A percentile compares a stretch with the other conserved stretches of the same genome.
Conservation (phyloP, 1,140 invertebrate genomes). For the Venturia canescens region DNA sequence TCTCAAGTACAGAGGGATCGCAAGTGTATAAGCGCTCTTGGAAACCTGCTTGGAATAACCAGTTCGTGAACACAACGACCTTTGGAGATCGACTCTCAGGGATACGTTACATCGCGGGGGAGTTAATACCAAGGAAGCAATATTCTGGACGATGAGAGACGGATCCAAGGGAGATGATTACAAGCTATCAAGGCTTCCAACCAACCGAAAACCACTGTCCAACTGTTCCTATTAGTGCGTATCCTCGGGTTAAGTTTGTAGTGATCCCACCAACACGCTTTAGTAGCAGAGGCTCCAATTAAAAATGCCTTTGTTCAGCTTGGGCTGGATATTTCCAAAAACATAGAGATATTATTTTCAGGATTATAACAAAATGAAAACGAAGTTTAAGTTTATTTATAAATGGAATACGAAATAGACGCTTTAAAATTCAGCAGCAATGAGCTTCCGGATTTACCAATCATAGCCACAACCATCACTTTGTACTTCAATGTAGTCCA, state of each 20-base stretch:
- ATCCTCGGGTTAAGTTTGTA: neutral
- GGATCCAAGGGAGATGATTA: constrained; percentile 20
- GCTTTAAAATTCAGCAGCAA: too few relatives aligned
- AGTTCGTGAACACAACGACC: constrained; percentile 8
- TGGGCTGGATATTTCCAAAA: neutral
- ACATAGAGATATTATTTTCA: neutral
- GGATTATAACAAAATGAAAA: neutral
- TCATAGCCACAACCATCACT: neutral
- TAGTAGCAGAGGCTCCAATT: constrained; percentile 53
- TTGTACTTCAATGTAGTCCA: neutral
- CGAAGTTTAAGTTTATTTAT: too few relatives aligned
- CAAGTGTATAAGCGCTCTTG: neutral
- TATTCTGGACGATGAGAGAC: neutral
- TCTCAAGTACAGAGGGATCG: constrained; percentile 13
- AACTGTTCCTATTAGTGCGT: constrained; percentile 62
- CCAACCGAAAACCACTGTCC: constrained; percentile 57
- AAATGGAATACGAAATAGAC: too few relatives aligned
- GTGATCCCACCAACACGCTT: neutral
- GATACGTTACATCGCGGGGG: constrained; percentile 25
- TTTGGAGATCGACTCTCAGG: constrained; percentile 17
- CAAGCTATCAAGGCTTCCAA: constrained; percentile 22
- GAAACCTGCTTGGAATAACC: constrained; percentile 28
- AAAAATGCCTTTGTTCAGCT: constrained; percentile 55
- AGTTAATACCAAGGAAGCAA: constrained; percentile 2
- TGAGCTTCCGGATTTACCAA: too few relatives aligned